Conservation (phyloP, 2,888 invertebrate genomes). For the Cosmorhoe ocellata region DNA sequence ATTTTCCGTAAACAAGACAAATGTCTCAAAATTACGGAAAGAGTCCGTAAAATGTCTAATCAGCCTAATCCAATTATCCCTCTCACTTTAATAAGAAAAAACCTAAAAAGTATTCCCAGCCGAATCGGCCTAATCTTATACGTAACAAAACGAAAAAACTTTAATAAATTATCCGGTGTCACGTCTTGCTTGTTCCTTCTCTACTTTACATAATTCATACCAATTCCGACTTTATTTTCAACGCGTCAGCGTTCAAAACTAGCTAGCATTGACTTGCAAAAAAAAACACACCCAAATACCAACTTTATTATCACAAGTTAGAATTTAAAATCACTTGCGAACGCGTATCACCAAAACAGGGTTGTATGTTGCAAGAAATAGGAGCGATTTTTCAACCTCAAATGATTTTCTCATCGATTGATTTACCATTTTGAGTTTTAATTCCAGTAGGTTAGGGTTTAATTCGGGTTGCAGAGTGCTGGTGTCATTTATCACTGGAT, state of each 20-base stretch:
- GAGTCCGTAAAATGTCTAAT: slow-evolving; percentile 44
- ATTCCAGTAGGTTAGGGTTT: background rate
- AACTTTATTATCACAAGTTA: background rate
- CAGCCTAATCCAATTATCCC: slow-evolving; percentile 57
- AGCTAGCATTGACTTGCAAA: background rate
- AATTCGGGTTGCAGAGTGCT: slow-evolving; percentile 1
- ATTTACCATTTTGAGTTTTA: slow-evolving; percentile 11
- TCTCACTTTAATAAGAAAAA: slow-evolving; percentile 33
- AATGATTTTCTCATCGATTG: slow-evolving; percentile 10
- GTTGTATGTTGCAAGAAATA: slow-evolving; percentile 33
- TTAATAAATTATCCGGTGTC: slow-evolving; percentile 64
- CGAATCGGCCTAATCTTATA: slow-evolving; percentile 45
- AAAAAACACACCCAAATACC: background rate
- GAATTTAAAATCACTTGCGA: slow-evolving; percentile 4
- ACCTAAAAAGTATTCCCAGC: slow-evolving; percentile 39
- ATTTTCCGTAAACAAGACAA: slow-evolving; percentile 37
- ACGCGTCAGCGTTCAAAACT: slow-evolving; percentile 1
- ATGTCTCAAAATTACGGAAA: slow-evolving; percentile 31
- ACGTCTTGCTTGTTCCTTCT: slow-evolving; percentile 27
- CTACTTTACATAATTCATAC: slow-evolving; percentile 15
- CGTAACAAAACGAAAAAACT: slow-evolving; percentile 47
- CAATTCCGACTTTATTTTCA: slow-evolving; percentile 16
- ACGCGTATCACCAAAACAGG: background rate
- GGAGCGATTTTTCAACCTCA: slow-evolving; percentile 12
- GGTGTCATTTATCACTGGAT: slow-evolving; percentile 66